Percentiles rank a stretch among this genome's conserved stretches.
phyloP scores from a whole-genome alignment of 1,140 invertebrate species.

The Popillia japonica region DNA sequence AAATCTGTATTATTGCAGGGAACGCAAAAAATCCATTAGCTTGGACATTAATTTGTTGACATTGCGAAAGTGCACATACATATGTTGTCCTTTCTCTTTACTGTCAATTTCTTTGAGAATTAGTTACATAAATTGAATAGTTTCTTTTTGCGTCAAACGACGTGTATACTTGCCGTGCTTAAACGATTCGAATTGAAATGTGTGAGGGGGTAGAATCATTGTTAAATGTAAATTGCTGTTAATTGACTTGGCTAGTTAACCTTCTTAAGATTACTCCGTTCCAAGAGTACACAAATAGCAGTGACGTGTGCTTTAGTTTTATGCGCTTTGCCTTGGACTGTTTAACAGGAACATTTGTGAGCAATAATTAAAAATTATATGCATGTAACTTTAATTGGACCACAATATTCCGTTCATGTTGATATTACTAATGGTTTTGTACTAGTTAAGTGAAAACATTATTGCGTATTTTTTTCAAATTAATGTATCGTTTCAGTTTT shows the following conservation, averaged over 20 bases:
- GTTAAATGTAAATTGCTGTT: conserved; percentile 24
- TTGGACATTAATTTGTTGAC: not conserved
- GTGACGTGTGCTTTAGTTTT: conserved; percentile 15
- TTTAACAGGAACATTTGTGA: not conserved
- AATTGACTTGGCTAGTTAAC: conserved; percentile 29
- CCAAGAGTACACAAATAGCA: conserved; percentile 30
- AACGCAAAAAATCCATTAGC: not conserved
- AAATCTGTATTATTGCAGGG: not conserved
- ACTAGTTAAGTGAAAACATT: not conserved
- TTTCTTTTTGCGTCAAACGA: not conserved
- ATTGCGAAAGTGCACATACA: not conserved
- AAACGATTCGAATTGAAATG: conserved; percentile 30
- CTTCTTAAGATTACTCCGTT: conserved; percentile 29
- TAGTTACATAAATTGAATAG: not conserved
- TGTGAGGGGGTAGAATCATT: conserved; percentile 29
- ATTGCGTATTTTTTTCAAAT: no score
- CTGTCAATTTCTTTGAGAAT: not conserved
- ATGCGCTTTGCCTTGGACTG: not conserved
- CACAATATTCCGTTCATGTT: not conserved
- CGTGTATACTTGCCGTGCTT: not conserved
- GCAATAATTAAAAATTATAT: conserved; percentile 10
- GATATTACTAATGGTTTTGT: not conserved
- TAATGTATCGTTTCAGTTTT: no score
- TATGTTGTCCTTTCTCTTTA: not conserved
- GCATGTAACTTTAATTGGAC: not conserved